phyloP scores from a whole-genome alignment of 30 jellyfish, hydroid and myxozoan species.

The Aurelia sp. region DNA sequence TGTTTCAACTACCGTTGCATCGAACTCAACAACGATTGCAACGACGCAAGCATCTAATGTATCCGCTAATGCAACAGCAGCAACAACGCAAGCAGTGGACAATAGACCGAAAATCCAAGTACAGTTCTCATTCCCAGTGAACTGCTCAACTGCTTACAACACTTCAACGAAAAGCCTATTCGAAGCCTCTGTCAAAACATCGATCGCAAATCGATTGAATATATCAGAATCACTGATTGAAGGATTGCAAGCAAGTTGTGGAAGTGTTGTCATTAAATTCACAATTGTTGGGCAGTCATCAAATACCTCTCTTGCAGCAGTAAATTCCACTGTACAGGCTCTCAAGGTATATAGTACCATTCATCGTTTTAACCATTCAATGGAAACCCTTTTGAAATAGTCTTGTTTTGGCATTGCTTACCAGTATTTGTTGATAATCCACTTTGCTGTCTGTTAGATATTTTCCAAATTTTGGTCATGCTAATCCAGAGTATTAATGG shows the following conservation, averaged over 20 bases:
- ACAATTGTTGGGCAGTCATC: slow-evolving; percentile 17
- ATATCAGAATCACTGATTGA: slow-evolving; percentile 3
- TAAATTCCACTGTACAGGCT: slow-evolving; percentile 11
- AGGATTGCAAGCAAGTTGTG: slow-evolving; percentile 53
- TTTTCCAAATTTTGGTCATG: no score
- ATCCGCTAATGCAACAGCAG: background rate
- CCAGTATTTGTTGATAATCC: no score
- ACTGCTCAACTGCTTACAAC: slow-evolving; percentile 32
- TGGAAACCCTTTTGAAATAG: background rate
- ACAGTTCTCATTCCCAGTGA: slow-evolving; percentile 41
- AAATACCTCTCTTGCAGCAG: slow-evolving; percentile 34
- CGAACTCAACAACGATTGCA: slow-evolving; percentile 5
- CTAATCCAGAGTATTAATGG: no score
- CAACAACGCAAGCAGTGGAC: slow-evolving; percentile 27
- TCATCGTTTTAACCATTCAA: background rate
- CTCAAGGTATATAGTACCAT: slow-evolving; percentile 24
- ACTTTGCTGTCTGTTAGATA: no score
- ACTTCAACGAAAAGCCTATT: slow-evolving; percentile 43
- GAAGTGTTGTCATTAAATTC: slow-evolving; percentile 41
- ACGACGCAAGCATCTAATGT: background rate
- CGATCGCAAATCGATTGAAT: slow-evolving; percentile 21
- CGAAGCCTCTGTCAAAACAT: slow-evolving; percentile 28
- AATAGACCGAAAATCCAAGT: slow-evolving; percentile 16
- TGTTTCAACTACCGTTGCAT: background rate
- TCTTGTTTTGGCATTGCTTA: background rate